A percentile compares a stretch with the other conserved stretches of the same genome.
Evolutionary conservation across 2,797 vertebrate species (phyloP).

Genomic region (Pempheris klunzingeri): DNA sequence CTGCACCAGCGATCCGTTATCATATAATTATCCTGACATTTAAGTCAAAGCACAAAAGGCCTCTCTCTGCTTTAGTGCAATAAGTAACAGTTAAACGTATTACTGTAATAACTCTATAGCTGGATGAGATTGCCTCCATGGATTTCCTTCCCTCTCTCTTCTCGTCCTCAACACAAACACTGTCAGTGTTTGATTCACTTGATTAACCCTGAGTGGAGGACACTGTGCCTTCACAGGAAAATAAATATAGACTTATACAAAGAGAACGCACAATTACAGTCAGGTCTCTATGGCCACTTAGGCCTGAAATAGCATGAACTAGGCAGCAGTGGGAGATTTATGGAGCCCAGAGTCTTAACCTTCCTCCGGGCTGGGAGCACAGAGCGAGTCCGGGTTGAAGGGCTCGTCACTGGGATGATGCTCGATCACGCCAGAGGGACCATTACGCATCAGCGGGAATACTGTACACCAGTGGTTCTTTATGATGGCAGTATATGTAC

Average conservation of each 20-base stretch:
- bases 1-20: constrained; percentile 30
- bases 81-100: constrained; percentile 63
- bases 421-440: neutral
- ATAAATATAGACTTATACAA: constrained; percentile 66
- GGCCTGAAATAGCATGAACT: constrained; percentile 62
- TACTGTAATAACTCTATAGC: constrained; percentile 44
- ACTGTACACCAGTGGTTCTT: constrained; percentile 1
- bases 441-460: constrained; percentile 5
- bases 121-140: constrained; percentile 28
- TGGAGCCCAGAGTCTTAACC: constrained; percentile 55
- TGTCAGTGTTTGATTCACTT: constrained; percentile 44
- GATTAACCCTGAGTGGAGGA: constrained; percentile 70
- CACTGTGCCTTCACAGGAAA: constrained; percentile 38
- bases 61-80: constrained; percentile 28
- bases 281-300: constrained; percentile 52
- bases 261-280: constrained; percentile 58
- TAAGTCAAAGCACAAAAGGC: constrained; percentile 32
- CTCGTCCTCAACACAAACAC: constrained; percentile 23
- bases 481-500: constrained; percentile 3
- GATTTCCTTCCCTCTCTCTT: constrained; percentile 13
- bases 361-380: constrained; percentile 57
- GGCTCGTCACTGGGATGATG: constrained; percentile 25
- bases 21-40: constrained; percentile 58
- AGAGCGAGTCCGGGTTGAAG: constrained; percentile 22
- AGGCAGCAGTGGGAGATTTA: constrained; percentile 60